A percentile compares a stretch with the other conserved stretches of the same genome.
These are phyloP conservation scores for Phylloscopus trochiloides DNA, from an alignment of 2,113 vertebrate genomes.

Conservation along the genomic window DNA sequence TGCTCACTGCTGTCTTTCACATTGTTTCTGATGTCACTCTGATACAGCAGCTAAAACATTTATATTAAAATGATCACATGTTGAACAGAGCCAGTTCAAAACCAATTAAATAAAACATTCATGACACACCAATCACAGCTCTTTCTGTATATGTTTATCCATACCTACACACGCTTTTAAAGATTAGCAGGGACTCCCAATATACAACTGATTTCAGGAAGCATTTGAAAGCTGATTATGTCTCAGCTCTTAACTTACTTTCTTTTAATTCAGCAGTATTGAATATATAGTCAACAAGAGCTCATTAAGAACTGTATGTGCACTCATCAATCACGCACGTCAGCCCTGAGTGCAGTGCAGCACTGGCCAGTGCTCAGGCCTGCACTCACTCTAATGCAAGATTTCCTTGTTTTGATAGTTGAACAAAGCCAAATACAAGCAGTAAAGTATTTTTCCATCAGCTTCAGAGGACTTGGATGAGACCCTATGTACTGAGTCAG, in stretches of 20 bases:
- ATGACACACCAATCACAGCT: background rate
- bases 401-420: background rate
- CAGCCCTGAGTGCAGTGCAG: background rate
- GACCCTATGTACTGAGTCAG: background rate
- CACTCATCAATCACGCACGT: background rate
- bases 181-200: background rate
- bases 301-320: slow-evolving; percentile 51
- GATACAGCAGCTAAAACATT: background rate
- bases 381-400: background rate
- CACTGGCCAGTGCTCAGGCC: background rate
- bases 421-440: slow-evolving; percentile 11
- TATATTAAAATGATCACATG: background rate
- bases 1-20: background rate
- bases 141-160: background rate
- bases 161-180: background rate
- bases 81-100: background rate
- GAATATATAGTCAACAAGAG: slow-evolving; percentile 13
- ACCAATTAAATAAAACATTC: background rate
- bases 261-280: background rate
- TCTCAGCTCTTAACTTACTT: background rate
- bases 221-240: background rate
- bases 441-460: background rate
- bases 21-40: background rate
- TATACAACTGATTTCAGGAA: background rate
- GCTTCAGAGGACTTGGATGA: background rate